These are phyloP conservation scores for Stomatorhinus walkeri DNA, from an alignment of 2,797 vertebrate species.

Conservation along the genomic window DNA sequence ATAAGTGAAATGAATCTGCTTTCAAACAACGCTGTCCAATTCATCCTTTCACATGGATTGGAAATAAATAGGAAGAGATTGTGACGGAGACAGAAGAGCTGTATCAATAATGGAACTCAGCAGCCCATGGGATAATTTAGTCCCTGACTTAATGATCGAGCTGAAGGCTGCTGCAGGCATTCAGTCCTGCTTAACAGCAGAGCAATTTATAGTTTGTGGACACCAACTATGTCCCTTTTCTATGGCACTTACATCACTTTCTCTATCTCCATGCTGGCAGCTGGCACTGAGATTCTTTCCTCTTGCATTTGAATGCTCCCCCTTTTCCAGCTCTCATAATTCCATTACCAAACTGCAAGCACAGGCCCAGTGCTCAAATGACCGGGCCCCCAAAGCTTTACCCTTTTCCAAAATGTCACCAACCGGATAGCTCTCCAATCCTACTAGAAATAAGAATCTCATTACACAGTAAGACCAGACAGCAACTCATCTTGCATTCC, in stretches of 20 bases:
- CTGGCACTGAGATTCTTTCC: not conserved
- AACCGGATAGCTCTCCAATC: not conserved
- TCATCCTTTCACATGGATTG: not conserved
- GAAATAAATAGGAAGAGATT: not conserved
- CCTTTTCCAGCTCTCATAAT: not conserved
- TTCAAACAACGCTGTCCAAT: not conserved
- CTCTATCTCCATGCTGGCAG: not conserved
- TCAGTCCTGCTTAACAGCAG: not conserved
- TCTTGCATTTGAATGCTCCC: not conserved
- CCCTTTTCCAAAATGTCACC: slow-evolving; percentile 7
- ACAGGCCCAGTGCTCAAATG: not conserved
- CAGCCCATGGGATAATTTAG: slow-evolving; percentile 6
- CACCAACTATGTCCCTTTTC: not conserved
- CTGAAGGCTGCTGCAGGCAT: not conserved
- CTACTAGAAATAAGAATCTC: not conserved
- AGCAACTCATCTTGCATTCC: not conserved
- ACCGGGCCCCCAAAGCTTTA: not conserved
- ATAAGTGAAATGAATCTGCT: not conserved
- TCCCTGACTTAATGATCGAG: not conserved
- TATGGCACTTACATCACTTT: not conserved
- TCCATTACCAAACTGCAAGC: not conserved
- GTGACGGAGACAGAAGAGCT: not conserved
- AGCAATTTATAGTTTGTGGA: slow-evolving; percentile 8
- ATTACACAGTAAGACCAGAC: not conserved
- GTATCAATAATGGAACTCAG: not conserved